These are phyloP conservation scores for Mesodorylaimus sp. DNA, from an alignment of 2,888 invertebrate species.

Conservation along the genomic window DNA sequence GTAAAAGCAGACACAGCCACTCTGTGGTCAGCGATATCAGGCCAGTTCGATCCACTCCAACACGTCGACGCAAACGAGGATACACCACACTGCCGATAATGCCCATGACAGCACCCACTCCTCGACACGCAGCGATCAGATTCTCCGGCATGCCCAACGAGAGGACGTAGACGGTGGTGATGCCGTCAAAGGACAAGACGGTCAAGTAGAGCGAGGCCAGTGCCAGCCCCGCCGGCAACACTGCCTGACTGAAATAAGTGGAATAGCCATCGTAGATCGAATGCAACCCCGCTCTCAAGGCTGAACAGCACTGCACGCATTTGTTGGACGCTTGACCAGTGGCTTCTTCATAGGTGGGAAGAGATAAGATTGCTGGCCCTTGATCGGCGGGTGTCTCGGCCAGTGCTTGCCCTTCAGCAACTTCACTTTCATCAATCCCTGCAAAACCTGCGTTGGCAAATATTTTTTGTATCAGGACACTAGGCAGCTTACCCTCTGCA, in stretches of 20 bases:
- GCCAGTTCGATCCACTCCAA: conserved; percentile 30
- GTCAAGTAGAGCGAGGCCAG: conserved; percentile 38
- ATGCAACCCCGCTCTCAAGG: neutral
- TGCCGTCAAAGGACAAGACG: conserved; percentile 37
- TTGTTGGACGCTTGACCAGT: neutral
- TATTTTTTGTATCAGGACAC: too few relatives aligned
- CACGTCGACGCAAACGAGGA: conserved; percentile 29
- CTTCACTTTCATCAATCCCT: too few relatives aligned
- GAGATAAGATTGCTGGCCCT: too few relatives aligned
- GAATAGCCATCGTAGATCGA: conserved; percentile 26
- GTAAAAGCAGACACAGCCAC: neutral
- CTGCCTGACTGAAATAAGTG: conserved; percentile 32
- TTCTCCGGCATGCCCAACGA: conserved; percentile 21
- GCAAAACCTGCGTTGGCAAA: too few relatives aligned
- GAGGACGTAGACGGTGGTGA: conserved; percentile 32
- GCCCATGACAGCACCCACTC: conserved; percentile 34
- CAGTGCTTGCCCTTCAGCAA: too few relatives aligned
- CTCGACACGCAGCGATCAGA: conserved; percentile 33
- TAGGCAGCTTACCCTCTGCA: too few relatives aligned
- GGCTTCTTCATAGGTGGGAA: too few relatives aligned
- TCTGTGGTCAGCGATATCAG: conserved; percentile 25
- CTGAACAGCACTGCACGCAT: neutral
- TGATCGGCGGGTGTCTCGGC: too few relatives aligned
- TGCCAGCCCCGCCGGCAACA: conserved; percentile 34
- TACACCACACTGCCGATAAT: conserved; percentile 36